Percentiles rank a stretch among this genome's conserved stretches.
Conservation (phyloP, 2,113 vertebrate genomes). For the Sclerurus mexicanus region DNA sequence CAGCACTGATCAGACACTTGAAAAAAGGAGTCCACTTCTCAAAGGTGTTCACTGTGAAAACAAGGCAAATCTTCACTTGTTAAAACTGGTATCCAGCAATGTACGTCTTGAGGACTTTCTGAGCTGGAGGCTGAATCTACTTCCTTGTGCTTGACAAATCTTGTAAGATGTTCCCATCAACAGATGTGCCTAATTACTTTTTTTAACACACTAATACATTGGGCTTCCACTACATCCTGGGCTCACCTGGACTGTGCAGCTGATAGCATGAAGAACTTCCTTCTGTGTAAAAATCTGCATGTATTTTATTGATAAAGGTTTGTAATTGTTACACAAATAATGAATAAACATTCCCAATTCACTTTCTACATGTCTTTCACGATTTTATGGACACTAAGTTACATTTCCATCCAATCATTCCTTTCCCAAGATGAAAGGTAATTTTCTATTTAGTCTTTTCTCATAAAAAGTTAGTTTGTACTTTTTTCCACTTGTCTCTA, state of each 20-base stretch:
- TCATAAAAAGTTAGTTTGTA: background rate
- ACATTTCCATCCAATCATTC: background rate
- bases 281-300: background rate
- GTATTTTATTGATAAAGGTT: background rate
- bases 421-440: background rate
- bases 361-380: background rate
- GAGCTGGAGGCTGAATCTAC: background rate
- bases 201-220: background rate
- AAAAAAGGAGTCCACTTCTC: background rate
- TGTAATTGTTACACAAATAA: background rate
- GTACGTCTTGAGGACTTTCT: background rate
- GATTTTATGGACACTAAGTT: background rate
- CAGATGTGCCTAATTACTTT: background rate
- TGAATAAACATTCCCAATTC: background rate
- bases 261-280: background rate
- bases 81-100: background rate
- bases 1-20: fast-evolving
- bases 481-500: background rate
- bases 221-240: background rate
- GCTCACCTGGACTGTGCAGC: background rate
- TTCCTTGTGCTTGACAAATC: background rate
- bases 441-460: background rate
- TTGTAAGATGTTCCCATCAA: background rate
- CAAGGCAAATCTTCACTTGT: background rate
- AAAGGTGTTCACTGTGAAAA: background rate